These are phyloP conservation scores for Columbina picui DNA, from an alignment of 2,113 vertebrate genomes.

Conservation along the genomic window DNA sequence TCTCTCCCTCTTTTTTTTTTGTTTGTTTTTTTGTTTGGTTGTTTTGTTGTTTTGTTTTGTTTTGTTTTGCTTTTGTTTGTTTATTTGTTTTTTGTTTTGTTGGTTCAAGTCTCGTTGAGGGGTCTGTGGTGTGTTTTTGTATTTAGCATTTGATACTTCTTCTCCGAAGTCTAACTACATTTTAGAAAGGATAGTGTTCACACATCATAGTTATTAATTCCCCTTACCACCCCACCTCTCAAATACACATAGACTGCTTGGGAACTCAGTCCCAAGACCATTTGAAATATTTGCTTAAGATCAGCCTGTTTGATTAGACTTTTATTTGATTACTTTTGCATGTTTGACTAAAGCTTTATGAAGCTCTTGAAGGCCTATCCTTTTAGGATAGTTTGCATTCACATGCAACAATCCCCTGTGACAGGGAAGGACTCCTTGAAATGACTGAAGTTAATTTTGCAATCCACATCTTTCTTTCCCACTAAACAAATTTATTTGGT, in stretches of 20 bases:
- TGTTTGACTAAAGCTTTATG: conserved; percentile 17
- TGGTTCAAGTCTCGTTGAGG: not conserved
- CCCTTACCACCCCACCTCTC: not conserved
- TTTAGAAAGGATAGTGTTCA: not conserved
- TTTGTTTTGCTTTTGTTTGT: not conserved
- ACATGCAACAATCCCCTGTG: not conserved
- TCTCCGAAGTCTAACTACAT: not conserved
- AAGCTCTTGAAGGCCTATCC: not conserved
- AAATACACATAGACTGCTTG: not conserved
- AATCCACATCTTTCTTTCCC: not conserved
- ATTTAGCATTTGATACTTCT: conserved; percentile 2
- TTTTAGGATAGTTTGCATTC: not conserved
- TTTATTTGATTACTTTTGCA: conserved; percentile 52
- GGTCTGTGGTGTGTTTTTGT: not conserved
- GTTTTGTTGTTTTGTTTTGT: not conserved
- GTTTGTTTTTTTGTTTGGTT: not conserved
- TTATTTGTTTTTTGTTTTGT: not conserved
- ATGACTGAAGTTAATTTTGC: not conserved
- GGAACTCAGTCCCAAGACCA: conserved; percentile 18
- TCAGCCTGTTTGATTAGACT: conserved; percentile 54
- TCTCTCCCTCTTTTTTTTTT: not conserved
- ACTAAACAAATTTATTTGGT: not conserved
- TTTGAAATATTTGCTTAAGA: conserved; percentile 57
- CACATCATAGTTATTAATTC: not conserved
- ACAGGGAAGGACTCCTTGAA: not conserved